Percentiles rank a stretch among this genome's conserved stretches.
Evolutionary conservation across 2,888 invertebrate genomes (phyloP).

Genomic region (Tachina lurida): DNA sequence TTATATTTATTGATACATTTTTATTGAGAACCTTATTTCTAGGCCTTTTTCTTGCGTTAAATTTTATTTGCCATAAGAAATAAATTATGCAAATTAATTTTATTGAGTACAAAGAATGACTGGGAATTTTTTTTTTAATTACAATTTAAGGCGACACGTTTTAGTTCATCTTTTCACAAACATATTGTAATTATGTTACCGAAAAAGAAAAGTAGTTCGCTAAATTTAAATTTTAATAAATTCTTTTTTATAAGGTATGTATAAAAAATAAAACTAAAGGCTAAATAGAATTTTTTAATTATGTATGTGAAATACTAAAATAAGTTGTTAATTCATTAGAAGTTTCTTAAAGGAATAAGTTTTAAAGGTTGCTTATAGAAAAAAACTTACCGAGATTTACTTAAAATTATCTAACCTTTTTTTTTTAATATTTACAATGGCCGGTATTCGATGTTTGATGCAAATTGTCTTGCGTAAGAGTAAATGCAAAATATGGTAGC

Average conservation of each 20-base stretch:
- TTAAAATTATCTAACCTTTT: background rate
- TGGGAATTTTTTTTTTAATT: background rate
- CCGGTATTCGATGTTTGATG: too few relatives aligned
- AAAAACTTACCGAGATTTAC: background rate
- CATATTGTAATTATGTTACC: background rate
- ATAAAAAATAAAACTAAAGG: constrained; percentile 23
- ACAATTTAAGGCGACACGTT: background rate
- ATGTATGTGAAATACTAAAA: background rate
- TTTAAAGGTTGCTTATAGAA: too few relatives aligned
- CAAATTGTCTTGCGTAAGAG: too few relatives aligned
- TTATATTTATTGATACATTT: background rate
- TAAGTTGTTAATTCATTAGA: background rate
- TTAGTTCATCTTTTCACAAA: background rate
- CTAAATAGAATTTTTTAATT: background rate
- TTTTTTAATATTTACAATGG: constrained; percentile 42
- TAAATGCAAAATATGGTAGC: too few relatives aligned
- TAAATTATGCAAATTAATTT: constrained; percentile 10
- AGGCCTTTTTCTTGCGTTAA: background rate
- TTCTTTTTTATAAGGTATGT: constrained; percentile 9
- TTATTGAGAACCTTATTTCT: background rate
- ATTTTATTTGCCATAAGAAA: background rate
- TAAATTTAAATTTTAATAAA: constrained; percentile 10
- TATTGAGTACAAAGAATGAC: constrained; percentile 61
- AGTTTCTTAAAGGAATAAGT: too few relatives aligned
- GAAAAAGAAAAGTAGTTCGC: background rate